Evolutionary conservation across 1,140 invertebrate species (phyloP), one percentile per base, ranked within the genome.

Genomic region (Apolygus lucorum): DNA sequence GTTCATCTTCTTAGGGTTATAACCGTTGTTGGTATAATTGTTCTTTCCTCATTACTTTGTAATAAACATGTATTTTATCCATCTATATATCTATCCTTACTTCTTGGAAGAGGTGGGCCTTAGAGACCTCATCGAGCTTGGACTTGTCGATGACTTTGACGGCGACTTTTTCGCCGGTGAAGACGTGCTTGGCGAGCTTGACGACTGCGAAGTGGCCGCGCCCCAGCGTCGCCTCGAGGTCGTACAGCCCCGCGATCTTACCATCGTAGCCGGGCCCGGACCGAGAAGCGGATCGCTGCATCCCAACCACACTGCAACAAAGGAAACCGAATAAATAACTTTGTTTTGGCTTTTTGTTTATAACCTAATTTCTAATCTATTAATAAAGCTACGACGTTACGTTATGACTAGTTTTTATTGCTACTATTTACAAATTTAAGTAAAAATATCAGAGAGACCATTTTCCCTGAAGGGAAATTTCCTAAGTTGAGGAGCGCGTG

Each of bases 181-280:
- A 99, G 52, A 99, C 96, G 85, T 99, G 98, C 72, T 92, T 84
- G 11, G 98, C 98, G 71, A 98, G 82, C 84, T 99, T 99, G 24
- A 99, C 98, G 63, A 99, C 95, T 69, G 97, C 97, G 86, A 98
- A 99, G 83, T 99, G 96, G 59, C 96, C 96, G 70, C 89, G 87
- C 13, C 93, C 93, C 17, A 96, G 81, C 0, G 95, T 98, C 78
- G 97, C 91, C 78, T 96, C 92, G 75, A 99, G 83, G 81, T 98
- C 95, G 79, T 98, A 99, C 34, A 98, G 84, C 62, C 95, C 95
- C 75, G 95, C 95, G 77, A 98, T 98, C 84, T 96, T 96, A 76
- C 92, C 89, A 81, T 93, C 88, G 77, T 88, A 89, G 24, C 67
- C 79, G 78, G 78, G 77, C 72, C 77, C 78, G 22, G 4, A 24